Evolutionary conservation across 2,888 invertebrate genomes (phyloP).

Genomic region (Hyppa rectilinea): DNA sequence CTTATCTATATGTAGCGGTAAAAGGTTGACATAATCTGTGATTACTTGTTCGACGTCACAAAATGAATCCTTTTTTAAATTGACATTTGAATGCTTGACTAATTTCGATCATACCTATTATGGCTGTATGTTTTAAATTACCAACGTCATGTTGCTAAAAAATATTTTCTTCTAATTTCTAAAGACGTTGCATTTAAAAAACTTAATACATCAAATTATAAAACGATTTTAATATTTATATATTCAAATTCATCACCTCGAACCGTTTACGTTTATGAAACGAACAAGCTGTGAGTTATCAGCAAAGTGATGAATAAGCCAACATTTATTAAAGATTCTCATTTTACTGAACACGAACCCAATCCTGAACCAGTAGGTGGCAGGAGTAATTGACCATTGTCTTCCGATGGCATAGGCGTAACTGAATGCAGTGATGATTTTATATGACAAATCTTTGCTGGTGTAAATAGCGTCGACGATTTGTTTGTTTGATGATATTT

Average conservation of each 20-base stretch:
- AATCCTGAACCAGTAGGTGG: conserved; percentile 80
- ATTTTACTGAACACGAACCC: conserved; percentile 61
- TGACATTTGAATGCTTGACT: background rate
- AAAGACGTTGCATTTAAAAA: background rate
- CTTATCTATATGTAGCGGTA: conserved; percentile 74
- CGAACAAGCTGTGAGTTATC: conserved; percentile 54
- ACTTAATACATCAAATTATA: background rate
- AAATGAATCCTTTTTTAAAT: background rate
- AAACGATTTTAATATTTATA: conserved; percentile 45
- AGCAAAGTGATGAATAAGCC: conserved; percentile 69
- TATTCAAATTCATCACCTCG: conserved; percentile 41
- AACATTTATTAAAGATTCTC: conserved; percentile 71
- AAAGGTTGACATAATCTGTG: conserved; percentile 66
- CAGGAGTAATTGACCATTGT: conserved; percentile 86
- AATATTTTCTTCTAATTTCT: background rate
- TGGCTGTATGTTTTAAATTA: background rate
- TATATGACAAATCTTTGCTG: conserved; percentile 74
- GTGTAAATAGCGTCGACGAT: conserved; percentile 70
- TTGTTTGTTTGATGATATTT: conserved; percentile 65
- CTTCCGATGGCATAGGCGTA: conserved; percentile 78
- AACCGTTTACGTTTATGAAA: conserved; percentile 37
- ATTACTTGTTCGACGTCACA: conserved; percentile 28
- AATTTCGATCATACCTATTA: background rate
- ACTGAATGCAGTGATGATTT: conserved; percentile 64
- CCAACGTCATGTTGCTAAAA: background rate